These are phyloP conservation scores for Hirtodrosophila histrioides DNA, from an alignment of 2,888 invertebrate genomes.

Conservation along the genomic window DNA sequence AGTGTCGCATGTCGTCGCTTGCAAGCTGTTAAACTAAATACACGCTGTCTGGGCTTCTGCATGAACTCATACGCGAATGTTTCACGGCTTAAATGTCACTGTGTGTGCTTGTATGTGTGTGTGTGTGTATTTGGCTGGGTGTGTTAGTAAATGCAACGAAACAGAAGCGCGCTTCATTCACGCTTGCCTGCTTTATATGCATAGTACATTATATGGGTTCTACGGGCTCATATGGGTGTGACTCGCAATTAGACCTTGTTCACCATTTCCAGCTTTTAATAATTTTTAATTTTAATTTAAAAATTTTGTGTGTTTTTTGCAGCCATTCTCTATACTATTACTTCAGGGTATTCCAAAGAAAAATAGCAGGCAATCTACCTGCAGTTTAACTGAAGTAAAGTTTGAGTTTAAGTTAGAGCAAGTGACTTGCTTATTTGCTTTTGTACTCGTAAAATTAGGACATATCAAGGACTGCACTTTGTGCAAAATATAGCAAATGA, in stretches of 20 bases:
- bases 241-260: conserved; percentile 64
- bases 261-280: conserved; percentile 28
- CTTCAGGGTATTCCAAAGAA: not conserved
- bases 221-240: conserved; percentile 25
- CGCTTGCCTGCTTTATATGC: conserved; percentile 50
- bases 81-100: conserved; percentile 26
- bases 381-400: too few relatives aligned
- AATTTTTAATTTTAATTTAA: conserved; percentile 13
- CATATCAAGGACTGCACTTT: too few relatives aligned
- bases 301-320: not conserved
- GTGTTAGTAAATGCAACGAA: conserved; percentile 44
- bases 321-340: not conserved
- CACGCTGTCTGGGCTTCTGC: conserved; percentile 72
- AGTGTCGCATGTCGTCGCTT: conserved; percentile 75
- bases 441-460: too few relatives aligned
- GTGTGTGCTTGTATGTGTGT: conserved; percentile 1
- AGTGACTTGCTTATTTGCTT: too few relatives aligned
- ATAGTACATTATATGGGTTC: conserved; percentile 33
- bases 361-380: too few relatives aligned
- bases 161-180: conserved; percentile 46
- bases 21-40: conserved; percentile 77
- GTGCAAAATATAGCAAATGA: too few relatives aligned
- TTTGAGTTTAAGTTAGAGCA: too few relatives aligned
- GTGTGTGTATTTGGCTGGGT: conserved; percentile 6
- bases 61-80: conserved; percentile 65